Conservation (phyloP, 2,888 invertebrate species). For the Coleophora flavipennella region DNA sequence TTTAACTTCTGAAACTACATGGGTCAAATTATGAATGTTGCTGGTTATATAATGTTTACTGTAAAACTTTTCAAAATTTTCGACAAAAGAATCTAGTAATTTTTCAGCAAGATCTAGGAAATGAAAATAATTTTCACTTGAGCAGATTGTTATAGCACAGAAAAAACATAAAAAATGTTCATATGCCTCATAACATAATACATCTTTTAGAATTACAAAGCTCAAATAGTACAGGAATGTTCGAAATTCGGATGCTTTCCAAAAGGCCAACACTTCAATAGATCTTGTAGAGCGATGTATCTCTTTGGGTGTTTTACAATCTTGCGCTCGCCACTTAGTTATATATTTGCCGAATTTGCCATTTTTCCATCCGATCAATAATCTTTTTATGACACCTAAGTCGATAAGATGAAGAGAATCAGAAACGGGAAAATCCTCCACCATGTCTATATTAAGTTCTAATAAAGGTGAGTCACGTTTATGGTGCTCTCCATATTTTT, state of each 20-base stretch:
- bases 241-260: constrained; percentile 9
- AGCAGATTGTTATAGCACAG: constrained; percentile 9
- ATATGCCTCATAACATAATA: constrained; percentile 2
- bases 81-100: neutral
- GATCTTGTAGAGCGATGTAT: constrained; percentile 5
- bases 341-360: constrained; percentile 13
- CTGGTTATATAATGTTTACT: constrained; percentile 1
- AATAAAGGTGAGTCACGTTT: constrained; percentile 16
- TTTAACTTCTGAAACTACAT: constrained; percentile 7
- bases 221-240: constrained; percentile 9
- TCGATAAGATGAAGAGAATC: constrained; percentile 21
- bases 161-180: constrained; percentile 5
- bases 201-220: constrained; percentile 4
- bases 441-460: constrained; percentile 17
- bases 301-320: constrained; percentile 6
- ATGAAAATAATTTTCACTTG: constrained; percentile 2
- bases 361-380: constrained; percentile 16
- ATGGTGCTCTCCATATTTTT: constrained; percentile 16
- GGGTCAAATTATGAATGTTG: constrained; percentile 10
- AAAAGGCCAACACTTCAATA: constrained; percentile 3
- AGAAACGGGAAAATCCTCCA: constrained; percentile 18
- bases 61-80: neutral
- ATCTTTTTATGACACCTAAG: constrained; percentile 18
- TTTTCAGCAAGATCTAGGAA: neutral
- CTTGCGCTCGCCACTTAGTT: constrained; percentile 14